Evolutionary conservation across 1,140 invertebrate species (phyloP), one percentile per base, ranked within the genome.

Genomic region (Paracyclopina nana): DNA sequence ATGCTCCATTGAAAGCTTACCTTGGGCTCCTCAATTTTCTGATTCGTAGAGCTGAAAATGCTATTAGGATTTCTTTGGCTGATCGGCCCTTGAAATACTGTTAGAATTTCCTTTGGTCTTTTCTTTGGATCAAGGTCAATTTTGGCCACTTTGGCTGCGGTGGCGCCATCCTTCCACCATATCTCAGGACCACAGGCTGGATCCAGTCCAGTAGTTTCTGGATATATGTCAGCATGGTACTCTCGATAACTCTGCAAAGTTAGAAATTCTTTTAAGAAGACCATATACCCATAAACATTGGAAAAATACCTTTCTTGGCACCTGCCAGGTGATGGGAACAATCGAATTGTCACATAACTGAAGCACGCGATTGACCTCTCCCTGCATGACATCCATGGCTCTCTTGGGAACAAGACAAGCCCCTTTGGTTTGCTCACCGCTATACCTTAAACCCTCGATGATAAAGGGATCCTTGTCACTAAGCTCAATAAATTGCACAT

Each of bases 221-320:
- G 87, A 67, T 82, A 95, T 45, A 95, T 66, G 63, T 95, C 87
- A 5, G 77, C 74, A 66, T 94, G 87, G 62, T 87, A 95, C 56
- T 92, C 86, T 59, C 82, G 72, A 62, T 86, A 88, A n/a, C 80
- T 79, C 80, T 84, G 62, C 3, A 68, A 60, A 58, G 56, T 38
- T 38, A 8, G 4, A 38, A 4, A 8, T 46, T 46, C 18, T 8
- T 43, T 20, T 20, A 26, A 28, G 4, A 6, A 53, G 12, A 51
- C 28, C 46, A 52, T 18, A 40, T 4, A 12, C 12, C 14, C 12
- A 53, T 2, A 40, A 30, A 27, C 30, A 38, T 9, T 25, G 40
- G 16, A 22, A 14, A 54, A 53, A 60, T 62, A 79, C 77, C 68
- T 91, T 92, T 61, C 88, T 71, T 31, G 87, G 87, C 49, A 92